Evolutionary conservation across 1,140 invertebrate genomes (phyloP), one percentile per base, ranked within the genome.

Genomic region (Drosophila nebulosa): DNA sequence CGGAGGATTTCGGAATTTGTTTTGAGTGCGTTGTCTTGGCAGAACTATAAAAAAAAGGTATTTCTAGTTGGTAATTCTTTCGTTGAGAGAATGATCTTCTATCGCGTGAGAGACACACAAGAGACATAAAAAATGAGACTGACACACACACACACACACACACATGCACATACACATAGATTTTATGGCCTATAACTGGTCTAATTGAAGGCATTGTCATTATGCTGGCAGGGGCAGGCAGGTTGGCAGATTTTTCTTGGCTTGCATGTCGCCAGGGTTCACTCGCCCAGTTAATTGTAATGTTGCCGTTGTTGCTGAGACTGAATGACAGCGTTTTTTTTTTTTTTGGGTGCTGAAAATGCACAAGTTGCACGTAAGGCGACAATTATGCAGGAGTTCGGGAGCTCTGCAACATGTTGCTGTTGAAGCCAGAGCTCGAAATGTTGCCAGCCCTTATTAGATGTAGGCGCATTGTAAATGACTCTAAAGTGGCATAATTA

Each of bases 401-500:
- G n/a, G 52, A 12, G 3, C 39, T 32, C 14, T 2, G 67, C 74
- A 77, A 70, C 74, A 76, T 76, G 74, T 69, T 75, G 65, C 65
- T 14, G 65, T 60, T 14, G 64, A 68, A 26, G 51, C 2, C 2
- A 7, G 52, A 57, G 16, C 7, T 36, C 16, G n/a, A 21, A 59
- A 74, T 74, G 72, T 74, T 74, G 72, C 74, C 32, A 58, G 27
- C 21, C 35, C 64, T n/a, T 27, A 61, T 72, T 78, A 62, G 60
- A 79, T 30, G 69, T 42, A 46, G 39, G 50, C 36, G 27, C 55
- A 27, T 61, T 53, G 46, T 75, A 73, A 52, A 51, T 76, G 86
- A 81, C 86, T 66, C 78, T 46, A 81, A 89, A 90, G 80, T 85
- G 80, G 78, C 78, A 86, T 90, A 90, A 90, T 90, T 90, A 90